Percentiles rank a stretch among this genome's conserved stretches.
Evolutionary conservation across 2,113 vertebrate species (phyloP).

Genomic region (Erythrolamprus reginae): DNA sequence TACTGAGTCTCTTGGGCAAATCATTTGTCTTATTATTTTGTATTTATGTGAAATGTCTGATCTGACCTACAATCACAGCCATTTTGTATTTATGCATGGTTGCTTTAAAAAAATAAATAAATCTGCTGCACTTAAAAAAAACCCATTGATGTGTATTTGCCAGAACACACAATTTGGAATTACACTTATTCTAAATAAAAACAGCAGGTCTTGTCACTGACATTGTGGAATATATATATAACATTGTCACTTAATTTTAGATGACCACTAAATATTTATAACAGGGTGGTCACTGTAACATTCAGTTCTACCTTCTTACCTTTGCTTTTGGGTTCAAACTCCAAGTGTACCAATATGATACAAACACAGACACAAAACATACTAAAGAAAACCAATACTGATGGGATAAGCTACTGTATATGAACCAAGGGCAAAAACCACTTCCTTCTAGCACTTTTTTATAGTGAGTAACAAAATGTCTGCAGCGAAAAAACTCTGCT

Average conservation of each 20-base stretch:
- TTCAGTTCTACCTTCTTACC: neutral
- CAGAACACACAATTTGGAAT: neutral
- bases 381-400: neutral
- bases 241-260: neutral
- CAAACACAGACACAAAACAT: neutral
- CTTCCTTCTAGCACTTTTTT: neutral
- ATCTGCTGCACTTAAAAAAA: neutral
- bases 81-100: neutral
- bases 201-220: neutral
- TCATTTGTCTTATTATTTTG: neutral
- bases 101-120: neutral
- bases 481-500: neutral
- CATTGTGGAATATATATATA: neutral
- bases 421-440: neutral
- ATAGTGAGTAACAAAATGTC: neutral
- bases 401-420: neutral
- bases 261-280: neutral
- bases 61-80: neutral
- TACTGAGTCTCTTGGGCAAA: neutral
- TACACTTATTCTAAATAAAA: neutral
- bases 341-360: fast-evolving
- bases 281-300: neutral
- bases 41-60: neutral
- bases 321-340: neutral
- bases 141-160: neutral